Evolutionary conservation across 1,140 invertebrate genomes (phyloP), one percentile per base, ranked within the genome.

Genomic region (Philaenus spumarius): DNA sequence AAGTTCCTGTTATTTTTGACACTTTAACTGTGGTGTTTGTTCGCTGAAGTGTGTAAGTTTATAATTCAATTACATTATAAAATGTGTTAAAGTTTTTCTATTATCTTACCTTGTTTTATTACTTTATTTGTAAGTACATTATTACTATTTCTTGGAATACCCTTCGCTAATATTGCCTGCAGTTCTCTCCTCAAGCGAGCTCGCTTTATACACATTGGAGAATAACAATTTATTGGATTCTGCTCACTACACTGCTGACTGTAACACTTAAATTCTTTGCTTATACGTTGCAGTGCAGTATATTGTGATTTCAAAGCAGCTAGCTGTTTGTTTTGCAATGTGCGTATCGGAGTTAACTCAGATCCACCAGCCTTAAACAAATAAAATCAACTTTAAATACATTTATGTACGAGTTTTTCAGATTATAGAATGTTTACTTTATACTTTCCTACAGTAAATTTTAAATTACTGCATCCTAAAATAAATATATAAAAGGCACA

Each of bases 141-240:
- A 9, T 30, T 30, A 30, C 26, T 30, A 30, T 30, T 30, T 30
- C 9, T 30, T 30, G 26, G 26, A 30, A 30, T 30, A 30, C 26
- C 9, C 9, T 30, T 30, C 3, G 26, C 26, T 30, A 30, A 30
- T 30, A 30, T 9, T 30, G 26, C 26, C 9, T 89, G 68, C 19
- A 90, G 70, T 63, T 89, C 84, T 60, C 81, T 80, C 48, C 87
- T 80, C 0, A 89, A 71, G 60, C 80, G 77, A 9, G 76, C 78
- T 67, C 85, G 85, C 68, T 84, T 81, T 23, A 87, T 72, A 71
- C 87, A 91, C 19, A 84, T 72, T 9, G 86, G 87, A 4, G 88
- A 90, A 68, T 89, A 91, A 65, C 88, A 91, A 42, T 79, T 83
- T 1, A 77, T 71, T 0, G 63, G 60, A 5, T 61, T 74, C 42